These are phyloP conservation scores for Phrynosoma blainvillii DNA, from an alignment of 2,113 vertebrate species.

Conservation along the genomic window DNA sequence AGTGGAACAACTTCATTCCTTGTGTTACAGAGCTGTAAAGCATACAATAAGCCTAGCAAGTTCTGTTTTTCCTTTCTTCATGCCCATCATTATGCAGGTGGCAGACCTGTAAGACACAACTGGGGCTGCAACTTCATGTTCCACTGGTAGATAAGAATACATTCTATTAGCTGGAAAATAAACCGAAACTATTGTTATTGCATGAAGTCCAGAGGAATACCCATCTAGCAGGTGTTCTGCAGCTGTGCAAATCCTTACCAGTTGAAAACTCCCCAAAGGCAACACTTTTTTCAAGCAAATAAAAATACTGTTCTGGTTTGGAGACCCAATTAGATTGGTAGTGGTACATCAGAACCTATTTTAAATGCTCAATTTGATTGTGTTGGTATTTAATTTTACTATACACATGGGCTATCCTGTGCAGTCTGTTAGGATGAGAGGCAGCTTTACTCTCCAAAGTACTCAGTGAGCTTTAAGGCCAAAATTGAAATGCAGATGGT, in stretches of 20 bases:
- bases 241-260: background rate
- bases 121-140: background rate
- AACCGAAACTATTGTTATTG: background rate
- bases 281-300: background rate
- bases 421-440: background rate
- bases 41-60: background rate
- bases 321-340: background rate
- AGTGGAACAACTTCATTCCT: background rate
- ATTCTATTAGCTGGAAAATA: background rate
- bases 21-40: background rate
- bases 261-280: background rate
- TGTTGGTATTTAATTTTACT: background rate
- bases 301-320: background rate
- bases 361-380: background rate
- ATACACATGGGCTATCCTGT: background rate
- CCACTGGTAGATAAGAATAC: background rate
- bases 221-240: background rate
- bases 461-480: background rate
- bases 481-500: background rate
- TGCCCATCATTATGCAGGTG: too few relatives aligned
- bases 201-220: background rate
- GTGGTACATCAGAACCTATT: background rate
- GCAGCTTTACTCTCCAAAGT: background rate
- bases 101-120: too few relatives aligned
- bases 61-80: too few relatives aligned